phyloP scores from a whole-genome alignment of 2,888 invertebrate genomes.

The Athalia rosae region DNA sequence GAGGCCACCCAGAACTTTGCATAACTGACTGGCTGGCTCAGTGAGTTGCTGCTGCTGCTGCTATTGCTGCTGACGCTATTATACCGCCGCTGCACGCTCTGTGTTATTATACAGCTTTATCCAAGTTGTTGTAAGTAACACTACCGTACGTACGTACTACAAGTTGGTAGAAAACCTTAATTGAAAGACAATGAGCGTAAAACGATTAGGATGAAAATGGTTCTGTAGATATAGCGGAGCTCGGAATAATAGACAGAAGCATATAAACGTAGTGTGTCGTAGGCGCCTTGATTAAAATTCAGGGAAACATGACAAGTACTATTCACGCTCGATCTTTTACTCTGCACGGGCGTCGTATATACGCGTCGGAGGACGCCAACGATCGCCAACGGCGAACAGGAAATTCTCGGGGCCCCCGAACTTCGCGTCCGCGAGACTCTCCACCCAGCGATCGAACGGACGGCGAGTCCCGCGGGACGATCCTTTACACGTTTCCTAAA shows the following conservation, averaged over 20 bases:
- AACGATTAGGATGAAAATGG: constrained; percentile 48
- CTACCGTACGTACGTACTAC: constrained; percentile 1
- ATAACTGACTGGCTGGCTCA: constrained; percentile 5
- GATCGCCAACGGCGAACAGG: constrained; percentile 2
- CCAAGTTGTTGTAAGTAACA: constrained; percentile 48
- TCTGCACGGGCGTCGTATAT: constrained; percentile 1
- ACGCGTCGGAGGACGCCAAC: constrained; percentile 5
- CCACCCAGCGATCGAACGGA: not conserved
- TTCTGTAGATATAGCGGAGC: constrained; percentile 36
- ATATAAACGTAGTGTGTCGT: constrained; percentile 42
- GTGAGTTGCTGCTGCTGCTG: not conserved
- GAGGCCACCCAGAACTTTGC: constrained; percentile 54
- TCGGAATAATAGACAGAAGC: constrained; percentile 38
- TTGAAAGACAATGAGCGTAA: constrained; percentile 57
- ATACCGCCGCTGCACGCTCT: no score
- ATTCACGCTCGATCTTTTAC: constrained; percentile 45
- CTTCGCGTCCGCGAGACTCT: not conserved
- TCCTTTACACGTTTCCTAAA: not conserved
- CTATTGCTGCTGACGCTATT: no score
- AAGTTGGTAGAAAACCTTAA: constrained; percentile 55
- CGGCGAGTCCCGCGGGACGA: not conserved
- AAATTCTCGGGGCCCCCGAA: constrained; percentile 4
- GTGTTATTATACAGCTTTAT: constrained; percentile 52
- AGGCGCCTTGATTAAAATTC: constrained; percentile 59
- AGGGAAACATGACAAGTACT: constrained; percentile 59